phyloP scores from a whole-genome alignment of 2,888 invertebrate species.

The Leptinotarsa rubiginosa region DNA sequence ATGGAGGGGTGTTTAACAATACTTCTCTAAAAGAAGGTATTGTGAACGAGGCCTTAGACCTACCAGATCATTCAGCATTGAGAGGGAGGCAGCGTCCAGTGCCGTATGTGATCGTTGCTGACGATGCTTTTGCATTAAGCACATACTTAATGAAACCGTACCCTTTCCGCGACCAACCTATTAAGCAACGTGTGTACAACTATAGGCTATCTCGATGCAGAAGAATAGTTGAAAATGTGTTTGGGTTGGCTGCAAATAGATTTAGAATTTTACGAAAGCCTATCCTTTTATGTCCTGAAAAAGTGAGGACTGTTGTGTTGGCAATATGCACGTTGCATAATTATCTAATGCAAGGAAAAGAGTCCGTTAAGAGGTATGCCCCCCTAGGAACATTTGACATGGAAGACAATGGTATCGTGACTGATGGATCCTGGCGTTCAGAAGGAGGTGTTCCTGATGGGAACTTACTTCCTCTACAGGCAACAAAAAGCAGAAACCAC shows the following conservation, averaged over 20 bases:
- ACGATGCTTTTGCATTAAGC: background rate
- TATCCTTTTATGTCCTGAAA: slow-evolving; percentile 12
- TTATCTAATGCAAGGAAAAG: slow-evolving; percentile 15
- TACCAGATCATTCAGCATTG: too few relatives aligned
- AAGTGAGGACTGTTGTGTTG: slow-evolving; percentile 26
- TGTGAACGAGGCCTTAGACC: too few relatives aligned
- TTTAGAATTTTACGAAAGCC: slow-evolving; percentile 30
- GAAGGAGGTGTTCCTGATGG: too few relatives aligned
- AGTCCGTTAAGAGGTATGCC: too few relatives aligned
- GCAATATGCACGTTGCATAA: slow-evolving; percentile 25
- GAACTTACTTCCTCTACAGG: too few relatives aligned
- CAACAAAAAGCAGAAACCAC: too few relatives aligned
- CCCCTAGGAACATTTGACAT: slow-evolving; percentile 12
- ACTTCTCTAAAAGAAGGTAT: too few relatives aligned
- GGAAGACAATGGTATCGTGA: slow-evolving; percentile 18
- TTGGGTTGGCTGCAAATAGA: slow-evolving; percentile 13
- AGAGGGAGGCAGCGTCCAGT: too few relatives aligned
- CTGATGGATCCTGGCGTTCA: too few relatives aligned
- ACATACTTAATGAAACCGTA: background rate
- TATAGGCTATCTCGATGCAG: slow-evolving; percentile 22
- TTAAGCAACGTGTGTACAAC: slow-evolving; percentile 21
- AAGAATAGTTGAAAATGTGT: background rate
- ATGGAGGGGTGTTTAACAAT: too few relatives aligned
- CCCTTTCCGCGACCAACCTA: background rate
- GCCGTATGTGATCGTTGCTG: background rate